A percentile compares a stretch with the other conserved stretches of the same genome.
Evolutionary conservation across 2,113 vertebrate genomes (phyloP).

Genomic region (Bubalus kerabau): DNA sequence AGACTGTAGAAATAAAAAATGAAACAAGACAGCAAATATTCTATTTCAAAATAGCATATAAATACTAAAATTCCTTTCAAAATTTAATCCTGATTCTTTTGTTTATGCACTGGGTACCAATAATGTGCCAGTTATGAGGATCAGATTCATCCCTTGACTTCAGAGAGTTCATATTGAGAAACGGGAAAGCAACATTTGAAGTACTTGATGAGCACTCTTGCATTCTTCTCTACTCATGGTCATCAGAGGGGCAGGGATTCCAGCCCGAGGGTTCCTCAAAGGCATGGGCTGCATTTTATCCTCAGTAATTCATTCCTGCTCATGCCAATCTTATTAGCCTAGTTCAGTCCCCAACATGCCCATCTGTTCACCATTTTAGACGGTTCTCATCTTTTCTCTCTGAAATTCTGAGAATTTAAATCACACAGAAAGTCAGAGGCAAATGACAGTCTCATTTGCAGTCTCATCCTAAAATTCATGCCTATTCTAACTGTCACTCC

Average conservation of each 20-base stretch:
- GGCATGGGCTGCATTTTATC: neutral
- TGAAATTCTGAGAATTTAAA: neutral
- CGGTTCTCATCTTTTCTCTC: neutral
- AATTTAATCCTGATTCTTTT: neutral
- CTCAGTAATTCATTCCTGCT: neutral
- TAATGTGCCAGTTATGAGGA: neutral
- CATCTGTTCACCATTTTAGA: neutral
- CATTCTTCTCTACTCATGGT: neutral
- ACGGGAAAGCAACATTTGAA: neutral
- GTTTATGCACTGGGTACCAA: neutral
- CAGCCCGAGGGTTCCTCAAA: neutral
- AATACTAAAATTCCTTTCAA: neutral
- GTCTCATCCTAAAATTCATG: neutral
- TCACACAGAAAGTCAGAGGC: neutral
- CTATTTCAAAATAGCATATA: neutral
- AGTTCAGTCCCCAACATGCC: neutral
- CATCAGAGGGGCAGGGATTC: neutral
- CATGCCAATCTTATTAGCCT: neutral
- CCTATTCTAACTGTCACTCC: neutral
- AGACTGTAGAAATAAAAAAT: neutral
- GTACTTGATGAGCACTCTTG: neutral
- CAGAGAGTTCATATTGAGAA: neutral
- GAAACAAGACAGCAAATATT: neutral
- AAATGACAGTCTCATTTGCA: neutral
- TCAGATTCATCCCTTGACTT: neutral